Base-by-base conservation (phyloP, 2,888 invertebrate genomes). In the Sturmia bella region DNA sequence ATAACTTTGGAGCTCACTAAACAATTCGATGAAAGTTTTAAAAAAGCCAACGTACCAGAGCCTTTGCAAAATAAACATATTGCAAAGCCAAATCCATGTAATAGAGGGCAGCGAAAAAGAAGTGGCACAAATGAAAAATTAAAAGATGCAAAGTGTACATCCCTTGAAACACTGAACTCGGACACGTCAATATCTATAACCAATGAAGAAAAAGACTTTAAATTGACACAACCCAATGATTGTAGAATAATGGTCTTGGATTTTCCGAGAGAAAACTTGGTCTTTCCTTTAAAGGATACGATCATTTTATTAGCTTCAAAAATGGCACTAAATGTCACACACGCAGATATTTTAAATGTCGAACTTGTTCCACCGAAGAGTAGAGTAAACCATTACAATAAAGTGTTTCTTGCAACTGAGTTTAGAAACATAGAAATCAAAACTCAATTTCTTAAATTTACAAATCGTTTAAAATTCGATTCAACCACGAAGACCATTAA, bases 351-450 rank as follows among this genome's bases (percentile, higher is more conserved):
- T 15, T 5, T 13, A 43, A 24, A 21, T 3, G 61, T 54, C 21
- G 9, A 3, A 45, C 7, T 61, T 7, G 13, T 52, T 5, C 6
- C 43, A 17, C 1, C 0, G 0, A 61, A 6, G 0, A 24, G 27
- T 3, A 27, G 6, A 3, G 27, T 27, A 3, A 27, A 9, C 0
- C 3, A 5, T 6, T 17, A 12, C n/a, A 32, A 17, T 3, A 68
- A 45, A 37, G 9, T 68, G 1, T 0, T 2, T 9, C 4, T 76
- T 24, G 7, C 17, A 21, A 61, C 61, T 3, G 43, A 68, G n/a
- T 76, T 76, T 24, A 68, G 21, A 12, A 19, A n/a, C 0, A 19
- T 76, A 3, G 61, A 61, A 11, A 27, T 3, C 11, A 76, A 76
- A 54, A 37, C 37, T 1, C 11, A 61, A 69, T 76, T 76, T 19